These are phyloP conservation scores for Taenaris catops DNA, from an alignment of 2,888 invertebrate species.

Conservation along the genomic window DNA sequence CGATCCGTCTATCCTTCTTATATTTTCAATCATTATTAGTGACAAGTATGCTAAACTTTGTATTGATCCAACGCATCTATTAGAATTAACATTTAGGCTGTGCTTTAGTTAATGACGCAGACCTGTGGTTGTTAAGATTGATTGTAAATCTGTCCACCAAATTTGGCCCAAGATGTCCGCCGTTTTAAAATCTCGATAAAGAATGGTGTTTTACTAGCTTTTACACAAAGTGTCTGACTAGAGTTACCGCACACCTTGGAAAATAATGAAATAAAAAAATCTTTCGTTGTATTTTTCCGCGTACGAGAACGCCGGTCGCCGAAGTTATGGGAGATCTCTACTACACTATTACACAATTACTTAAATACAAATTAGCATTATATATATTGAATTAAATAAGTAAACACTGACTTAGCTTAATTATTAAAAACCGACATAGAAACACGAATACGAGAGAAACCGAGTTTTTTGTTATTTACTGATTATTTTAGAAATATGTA, in stretches of 20 bases:
- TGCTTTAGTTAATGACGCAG: no score
- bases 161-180: no score
- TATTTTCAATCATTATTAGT: no score
- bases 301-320: conserved; percentile 57
- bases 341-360: conserved; percentile 72
- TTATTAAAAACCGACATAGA: conserved; percentile 66
- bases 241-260: conserved; percentile 11
- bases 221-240: no score
- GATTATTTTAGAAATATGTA: conserved; percentile 9
- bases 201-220: no score
- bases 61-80: no score
- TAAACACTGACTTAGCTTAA: conserved; percentile 79
- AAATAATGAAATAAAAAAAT: conserved; percentile 50
- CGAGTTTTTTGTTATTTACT: conserved; percentile 30
- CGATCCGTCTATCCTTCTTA: no score
- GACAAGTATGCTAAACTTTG: no score
- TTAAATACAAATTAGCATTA: conserved; percentile 75
- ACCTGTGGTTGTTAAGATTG: no score
- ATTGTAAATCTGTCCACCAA: no score
- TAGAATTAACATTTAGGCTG: no score
- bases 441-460: conserved; percentile 50
- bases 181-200: no score
- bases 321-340: conserved; percentile 77
- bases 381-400: conserved; percentile 68
- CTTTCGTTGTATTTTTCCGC: conserved; percentile 70